These are phyloP conservation scores for Myotis pilosus DNA, from an alignment of 2,797 vertebrate genomes.

Conservation along the genomic window DNA sequence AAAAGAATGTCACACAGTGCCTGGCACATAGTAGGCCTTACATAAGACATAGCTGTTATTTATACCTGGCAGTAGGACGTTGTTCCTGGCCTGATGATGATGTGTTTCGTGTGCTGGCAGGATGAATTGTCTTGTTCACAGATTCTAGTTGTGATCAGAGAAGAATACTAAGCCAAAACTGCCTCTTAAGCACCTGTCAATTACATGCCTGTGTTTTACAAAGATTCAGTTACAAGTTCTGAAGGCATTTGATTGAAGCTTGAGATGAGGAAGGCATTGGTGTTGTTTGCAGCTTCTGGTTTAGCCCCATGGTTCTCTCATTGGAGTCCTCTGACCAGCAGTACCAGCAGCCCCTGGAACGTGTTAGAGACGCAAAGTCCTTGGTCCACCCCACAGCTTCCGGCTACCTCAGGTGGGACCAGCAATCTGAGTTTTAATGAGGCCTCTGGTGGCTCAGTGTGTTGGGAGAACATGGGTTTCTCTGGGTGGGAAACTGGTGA, in stretches of 20 bases:
- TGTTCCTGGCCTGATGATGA: neutral
- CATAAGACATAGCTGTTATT: fast-evolving
- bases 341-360: neutral
- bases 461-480: fast-evolving
- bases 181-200: neutral
- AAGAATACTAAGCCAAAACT: neutral
- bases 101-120: neutral
- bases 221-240: neutral
- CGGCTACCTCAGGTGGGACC: fast-evolving
- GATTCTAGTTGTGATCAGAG: neutral
- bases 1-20: neutral
- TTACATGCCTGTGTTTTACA: neutral
- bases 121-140: fast-evolving
- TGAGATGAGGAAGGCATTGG: neutral
- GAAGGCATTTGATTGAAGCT: neutral
- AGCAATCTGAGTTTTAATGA: neutral
- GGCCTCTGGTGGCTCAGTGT: neutral
- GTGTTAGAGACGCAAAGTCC: neutral
- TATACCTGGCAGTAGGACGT: no score
- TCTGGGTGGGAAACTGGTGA: neutral
- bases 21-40: no score
- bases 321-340: neutral
- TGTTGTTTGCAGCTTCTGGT: neutral
- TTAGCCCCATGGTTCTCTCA: no score
- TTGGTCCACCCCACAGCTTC: fast-evolving